Conservation (phyloP, 2,797 vertebrate species). For the Notolabrus celidotus region DNA sequence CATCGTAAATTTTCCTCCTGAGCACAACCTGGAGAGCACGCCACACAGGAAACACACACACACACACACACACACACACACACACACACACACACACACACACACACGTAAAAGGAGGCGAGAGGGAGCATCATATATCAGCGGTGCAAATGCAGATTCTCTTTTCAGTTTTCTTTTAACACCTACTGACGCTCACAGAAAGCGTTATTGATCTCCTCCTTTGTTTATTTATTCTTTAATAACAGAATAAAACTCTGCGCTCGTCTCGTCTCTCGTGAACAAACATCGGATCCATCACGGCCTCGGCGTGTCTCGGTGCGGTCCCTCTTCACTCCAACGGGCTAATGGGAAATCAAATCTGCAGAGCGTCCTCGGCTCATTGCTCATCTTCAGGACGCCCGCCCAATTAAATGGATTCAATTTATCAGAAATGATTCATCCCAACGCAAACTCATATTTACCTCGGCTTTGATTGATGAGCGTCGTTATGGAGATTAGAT, state of each 20-base stretch:
- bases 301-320: constrained; percentile 16
- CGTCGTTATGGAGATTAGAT: constrained; percentile 76
- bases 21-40: constrained; percentile 67
- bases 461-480: constrained; percentile 75
- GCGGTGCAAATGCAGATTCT: constrained; percentile 34
- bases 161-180: constrained; percentile 19
- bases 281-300: constrained; percentile 44
- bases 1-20: constrained; percentile 77
- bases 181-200: constrained; percentile 26
- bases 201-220: neutral
- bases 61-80: constrained; percentile 31
- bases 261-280: constrained; percentile 16
- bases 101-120: constrained; percentile 20
- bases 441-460: constrained; percentile 71
- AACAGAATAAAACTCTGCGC: constrained; percentile 9
- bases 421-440: constrained; percentile 74
- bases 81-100: constrained; percentile 14
- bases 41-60: constrained; percentile 70
- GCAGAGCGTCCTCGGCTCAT: constrained; percentile 59
- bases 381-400: constrained; percentile 65
- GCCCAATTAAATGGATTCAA: constrained; percentile 73
- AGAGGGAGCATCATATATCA: constrained; percentile 38
- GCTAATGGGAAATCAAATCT: constrained; percentile 73
- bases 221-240: neutral
- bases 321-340: constrained; percentile 47